Conservation (phyloP, 2,113 vertebrate genomes). For the Acrocephalus arundinaceus region DNA sequence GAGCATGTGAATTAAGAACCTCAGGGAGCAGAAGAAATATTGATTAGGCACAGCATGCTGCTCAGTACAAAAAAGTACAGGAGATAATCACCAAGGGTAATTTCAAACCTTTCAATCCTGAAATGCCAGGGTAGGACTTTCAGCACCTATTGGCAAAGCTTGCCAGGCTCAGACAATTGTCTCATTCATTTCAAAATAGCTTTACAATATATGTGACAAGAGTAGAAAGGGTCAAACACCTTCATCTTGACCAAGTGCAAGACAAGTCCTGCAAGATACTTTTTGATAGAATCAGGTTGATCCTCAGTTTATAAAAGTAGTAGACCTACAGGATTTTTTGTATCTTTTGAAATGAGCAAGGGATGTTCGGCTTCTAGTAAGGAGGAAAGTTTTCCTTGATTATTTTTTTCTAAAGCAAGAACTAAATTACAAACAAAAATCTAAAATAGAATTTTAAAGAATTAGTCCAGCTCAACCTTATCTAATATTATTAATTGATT, state of each 20-base stretch:
- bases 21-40: constrained; percentile 62
- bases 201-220: not conserved
- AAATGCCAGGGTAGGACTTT: not conserved
- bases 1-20: constrained; percentile 61
- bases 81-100: constrained; percentile 5
- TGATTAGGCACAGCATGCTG: constrained; percentile 52
- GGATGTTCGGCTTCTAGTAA: not conserved
- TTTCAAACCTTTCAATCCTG: not conserved
- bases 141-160: not conserved
- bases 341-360: not conserved
- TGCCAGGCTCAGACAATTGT: not conserved
- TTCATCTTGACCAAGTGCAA: not conserved
- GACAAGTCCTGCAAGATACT: not conserved
- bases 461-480: not conserved
- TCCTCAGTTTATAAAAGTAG: not conserved
- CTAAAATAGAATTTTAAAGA: not conserved
- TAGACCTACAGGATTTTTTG: not conserved
- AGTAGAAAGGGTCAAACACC: not conserved
- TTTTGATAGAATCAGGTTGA: not conserved
- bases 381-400: not conserved
- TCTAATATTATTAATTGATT: not conserved
- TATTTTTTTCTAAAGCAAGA: not conserved
- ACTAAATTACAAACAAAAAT: not conserved
- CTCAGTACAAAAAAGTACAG: constrained; percentile 33
- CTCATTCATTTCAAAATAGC: not conserved